Conservation (phyloP, 2,113 vertebrate genomes). For the Bucco capensis region DNA sequence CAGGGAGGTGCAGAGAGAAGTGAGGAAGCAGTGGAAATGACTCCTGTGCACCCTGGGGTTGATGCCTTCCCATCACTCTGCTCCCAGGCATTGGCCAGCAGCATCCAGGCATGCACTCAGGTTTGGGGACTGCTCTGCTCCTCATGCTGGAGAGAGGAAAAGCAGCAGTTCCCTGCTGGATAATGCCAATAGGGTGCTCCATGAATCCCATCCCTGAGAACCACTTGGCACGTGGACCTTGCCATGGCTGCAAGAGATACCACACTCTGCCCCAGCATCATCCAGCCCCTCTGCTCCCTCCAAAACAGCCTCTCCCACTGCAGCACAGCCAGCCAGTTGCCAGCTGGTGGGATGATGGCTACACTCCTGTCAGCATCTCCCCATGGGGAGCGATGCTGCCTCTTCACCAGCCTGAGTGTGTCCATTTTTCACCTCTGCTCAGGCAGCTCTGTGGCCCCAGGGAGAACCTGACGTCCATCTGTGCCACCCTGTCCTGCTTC, state of each 20-base stretch:
- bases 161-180: rapidly evolving
- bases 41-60: rapidly evolving
- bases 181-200: not conserved
- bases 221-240: no score
- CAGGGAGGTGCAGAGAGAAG: not conserved
- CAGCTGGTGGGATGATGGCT: no score
- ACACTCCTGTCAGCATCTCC: not conserved
- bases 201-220: not conserved
- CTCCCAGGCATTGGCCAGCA: not conserved
- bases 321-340: not conserved
- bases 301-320: rapidly evolving
- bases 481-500: not conserved
- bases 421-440: not conserved
- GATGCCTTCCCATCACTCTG: not conserved
- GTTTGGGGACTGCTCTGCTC: not conserved
- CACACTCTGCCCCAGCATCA: not conserved
- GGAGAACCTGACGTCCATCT: not conserved
- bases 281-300: not conserved
- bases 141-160: not conserved
- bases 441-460: not conserved
- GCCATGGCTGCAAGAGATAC: not conserved
- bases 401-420: not conserved
- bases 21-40: not conserved
- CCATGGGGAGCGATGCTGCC: rapidly evolving
- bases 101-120: not conserved